These are phyloP conservation scores for Trachelus troglodyta DNA, from an alignment of 2,888 invertebrate genomes.

Conservation along the genomic window DNA sequence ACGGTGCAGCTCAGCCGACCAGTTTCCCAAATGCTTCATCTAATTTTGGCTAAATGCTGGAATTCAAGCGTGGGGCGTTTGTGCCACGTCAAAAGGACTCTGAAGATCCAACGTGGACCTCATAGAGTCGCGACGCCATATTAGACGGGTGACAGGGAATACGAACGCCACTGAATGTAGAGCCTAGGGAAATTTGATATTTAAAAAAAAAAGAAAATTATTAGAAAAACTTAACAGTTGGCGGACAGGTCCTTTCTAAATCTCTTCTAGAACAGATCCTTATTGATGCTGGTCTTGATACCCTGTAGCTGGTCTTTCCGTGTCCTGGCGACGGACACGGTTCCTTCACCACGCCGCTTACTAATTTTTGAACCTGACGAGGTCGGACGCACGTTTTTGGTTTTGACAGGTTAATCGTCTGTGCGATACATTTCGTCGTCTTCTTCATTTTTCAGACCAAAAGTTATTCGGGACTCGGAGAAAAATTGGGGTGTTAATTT, in stretches of 20 bases:
- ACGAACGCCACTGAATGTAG: not conserved
- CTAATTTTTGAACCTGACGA: constrained; percentile 40
- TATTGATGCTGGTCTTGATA: constrained; percentile 51
- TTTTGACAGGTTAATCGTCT: constrained; percentile 56
- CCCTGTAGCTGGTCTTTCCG: constrained; percentile 21
- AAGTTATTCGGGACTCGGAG: not conserved
- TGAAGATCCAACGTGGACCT: not conserved
- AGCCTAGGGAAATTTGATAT: no score
- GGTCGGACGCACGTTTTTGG: constrained; percentile 48
- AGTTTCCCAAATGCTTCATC: not conserved
- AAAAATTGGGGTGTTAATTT: not conserved
- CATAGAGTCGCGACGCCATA: not conserved
- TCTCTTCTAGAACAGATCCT: constrained; percentile 63
- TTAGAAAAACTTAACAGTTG: constrained; percentile 29
- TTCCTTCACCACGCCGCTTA: constrained; percentile 32
- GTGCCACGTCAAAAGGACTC: not conserved
- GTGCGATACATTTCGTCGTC: constrained; percentile 40
- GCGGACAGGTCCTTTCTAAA: constrained; percentile 41
- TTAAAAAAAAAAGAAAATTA: not conserved
- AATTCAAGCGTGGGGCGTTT: not conserved
- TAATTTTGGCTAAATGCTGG: not conserved
- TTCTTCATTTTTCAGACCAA: constrained; percentile 40
- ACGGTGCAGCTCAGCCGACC: not conserved
- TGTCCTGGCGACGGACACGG: constrained; percentile 29
- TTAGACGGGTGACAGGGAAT: not conserved